Percentiles rank a stretch among this genome's conserved stretches.
phyloP scores from a whole-genome alignment of 2,797 vertebrate genomes.

The Presbytis comata region DNA sequence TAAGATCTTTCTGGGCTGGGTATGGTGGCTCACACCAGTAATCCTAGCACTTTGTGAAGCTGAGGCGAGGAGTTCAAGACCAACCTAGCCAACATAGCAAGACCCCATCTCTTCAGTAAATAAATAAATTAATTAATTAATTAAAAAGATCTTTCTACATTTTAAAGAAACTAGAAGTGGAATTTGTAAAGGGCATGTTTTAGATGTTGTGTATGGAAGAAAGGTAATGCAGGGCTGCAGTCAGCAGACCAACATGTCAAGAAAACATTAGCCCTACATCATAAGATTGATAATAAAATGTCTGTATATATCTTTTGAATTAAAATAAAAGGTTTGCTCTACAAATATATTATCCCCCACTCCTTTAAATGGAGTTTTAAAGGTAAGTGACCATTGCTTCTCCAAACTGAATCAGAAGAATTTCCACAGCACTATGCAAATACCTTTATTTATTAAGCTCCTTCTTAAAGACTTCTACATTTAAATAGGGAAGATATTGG shows the following conservation, averaged over 20 bases:
- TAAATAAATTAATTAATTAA: background rate
- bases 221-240: background rate
- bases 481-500: background rate
- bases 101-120: background rate
- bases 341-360: background rate
- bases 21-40: background rate
- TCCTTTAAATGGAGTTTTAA: background rate
- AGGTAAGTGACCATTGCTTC: background rate
- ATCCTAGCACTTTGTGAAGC: background rate
- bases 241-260: background rate
- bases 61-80: background rate
- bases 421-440: background rate
- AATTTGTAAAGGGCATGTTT: background rate
- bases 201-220: background rate
- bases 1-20: background rate
- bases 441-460: background rate
- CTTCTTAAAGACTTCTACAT: conserved; percentile 1
- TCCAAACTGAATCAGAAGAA: background rate
- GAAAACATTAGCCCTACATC: background rate
- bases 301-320: background rate
- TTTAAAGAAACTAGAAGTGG: conserved; percentile 18
- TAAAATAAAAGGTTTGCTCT: background rate
- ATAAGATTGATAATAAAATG: background rate
- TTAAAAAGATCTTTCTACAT: background rate
- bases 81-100: background rate